Base-by-base conservation (phyloP, 1,140 invertebrate genomes). In the Phocides pigmalion region DNA sequence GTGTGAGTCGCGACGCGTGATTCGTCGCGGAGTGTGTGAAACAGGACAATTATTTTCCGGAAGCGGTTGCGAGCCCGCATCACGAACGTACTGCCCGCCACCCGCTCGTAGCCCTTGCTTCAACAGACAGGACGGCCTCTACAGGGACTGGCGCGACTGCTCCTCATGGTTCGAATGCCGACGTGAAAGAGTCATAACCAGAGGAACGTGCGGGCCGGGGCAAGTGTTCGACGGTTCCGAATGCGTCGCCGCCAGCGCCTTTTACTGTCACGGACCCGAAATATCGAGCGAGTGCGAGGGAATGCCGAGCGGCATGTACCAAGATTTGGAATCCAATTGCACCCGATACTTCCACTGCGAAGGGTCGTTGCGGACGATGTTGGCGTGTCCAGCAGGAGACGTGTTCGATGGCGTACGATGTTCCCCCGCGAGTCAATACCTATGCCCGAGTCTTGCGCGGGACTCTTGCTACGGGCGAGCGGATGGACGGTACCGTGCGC, bases 401-500 rank as follows among this genome's bases (percentile, higher is more conserved):
- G 76, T 93, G 5, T 94, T 92, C 70, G 91, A 94, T 69, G 93
- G 93, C 0, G 84, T 88, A 28, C 66, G 80, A 4, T 93, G 93
- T 75, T 84, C 87, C 22, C 68, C 72, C 4, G 64, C 66, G 11
- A 64, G 72, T 8, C 70, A 68, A 3, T 92, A 92, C 63, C 66
- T 85, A 19, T 93, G 92, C 61, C 92, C 92, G 8, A 89, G 82
- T 49, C 64, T 86, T n/a, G 89, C 90, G n/a, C 77, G 71, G 17
- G 91, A 93, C 59, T 93, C 89, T 11, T 92, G 93, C 66, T 82
- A 86, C 42, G 83, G 87, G 0, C 90, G 92, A 17, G 46, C 84
- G 4, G 93, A 94, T 73, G 94, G 94, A 0, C 93, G 93, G 42
- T 94, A 94, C 73, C 90, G 92, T 1, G 92, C 94, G 44, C 80